These are phyloP conservation scores for Ethmia dodecea DNA, from an alignment of 2,888 invertebrate genomes.

Conservation along the genomic window DNA sequence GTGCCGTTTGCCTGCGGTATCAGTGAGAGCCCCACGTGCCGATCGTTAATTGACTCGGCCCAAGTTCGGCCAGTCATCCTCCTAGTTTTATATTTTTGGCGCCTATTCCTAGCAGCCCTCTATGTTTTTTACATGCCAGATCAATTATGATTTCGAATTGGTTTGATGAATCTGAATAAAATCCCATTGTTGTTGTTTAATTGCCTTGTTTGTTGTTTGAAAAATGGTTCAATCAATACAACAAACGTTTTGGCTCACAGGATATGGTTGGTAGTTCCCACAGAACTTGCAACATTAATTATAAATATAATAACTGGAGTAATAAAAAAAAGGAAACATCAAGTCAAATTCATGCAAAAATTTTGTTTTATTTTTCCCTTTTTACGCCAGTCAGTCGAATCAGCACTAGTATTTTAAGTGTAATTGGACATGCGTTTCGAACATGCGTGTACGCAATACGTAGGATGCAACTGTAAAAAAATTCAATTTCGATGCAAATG, in stretches of 20 bases:
- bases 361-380: constrained; percentile 17
- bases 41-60: constrained; percentile 69
- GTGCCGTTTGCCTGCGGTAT: too few relatives aligned
- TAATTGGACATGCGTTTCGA: constrained; percentile 59
- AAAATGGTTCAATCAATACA: constrained; percentile 64
- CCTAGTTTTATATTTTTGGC: constrained; percentile 74
- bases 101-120: constrained; percentile 71
- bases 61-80: constrained; percentile 70
- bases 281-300: constrained; percentile 6
- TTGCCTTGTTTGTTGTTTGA: constrained; percentile 68
- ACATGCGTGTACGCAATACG: constrained; percentile 62
- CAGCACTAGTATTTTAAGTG: constrained; percentile 30
- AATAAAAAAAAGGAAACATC: constrained; percentile 11
- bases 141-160: constrained; percentile 76
- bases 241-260: constrained; percentile 38
- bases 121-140: constrained; percentile 71
- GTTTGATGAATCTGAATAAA: constrained; percentile 76
- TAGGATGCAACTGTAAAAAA: constrained; percentile 47
- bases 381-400: constrained; percentile 26
- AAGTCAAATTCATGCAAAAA: constrained; percentile 8
- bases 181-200: constrained; percentile 73
- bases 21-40: constrained; percentile 54
- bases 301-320: constrained; percentile 9
- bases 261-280: constrained; percentile 21
- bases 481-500: constrained; percentile 65